Percentiles rank a stretch among this genome's conserved stretches.
These are phyloP conservation scores for Caenorhabditis parvicauda DNA, from an alignment of 2,888 invertebrate species.

Conservation along the genomic window DNA sequence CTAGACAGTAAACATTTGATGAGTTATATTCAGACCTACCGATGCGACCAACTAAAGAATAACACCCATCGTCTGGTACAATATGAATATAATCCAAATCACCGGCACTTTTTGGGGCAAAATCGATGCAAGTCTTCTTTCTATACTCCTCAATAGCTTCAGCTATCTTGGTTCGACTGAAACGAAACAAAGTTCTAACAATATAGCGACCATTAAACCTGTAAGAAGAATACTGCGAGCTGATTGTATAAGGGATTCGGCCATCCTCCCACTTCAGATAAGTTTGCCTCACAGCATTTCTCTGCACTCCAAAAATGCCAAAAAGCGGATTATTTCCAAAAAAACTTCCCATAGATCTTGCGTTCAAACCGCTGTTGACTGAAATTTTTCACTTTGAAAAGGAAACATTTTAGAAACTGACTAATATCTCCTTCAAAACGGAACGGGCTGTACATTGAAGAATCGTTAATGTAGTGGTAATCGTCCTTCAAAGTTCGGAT, in stretches of 20 bases:
- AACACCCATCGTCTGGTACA: conserved; percentile 62
- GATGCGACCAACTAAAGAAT: conserved; percentile 58
- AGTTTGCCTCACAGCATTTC: conserved; percentile 57
- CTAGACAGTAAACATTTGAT: conserved; percentile 33
- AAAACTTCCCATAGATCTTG: conserved; percentile 43
- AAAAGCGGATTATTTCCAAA: conserved; percentile 39
- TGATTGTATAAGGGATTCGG: conserved; percentile 60
- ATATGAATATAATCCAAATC: conserved; percentile 61
- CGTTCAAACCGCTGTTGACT: conserved; percentile 50
- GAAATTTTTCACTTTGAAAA: conserved; percentile 8
- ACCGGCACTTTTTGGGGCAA: conserved; percentile 53
- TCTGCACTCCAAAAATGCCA: conserved; percentile 46
- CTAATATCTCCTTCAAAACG: conserved; percentile 60
- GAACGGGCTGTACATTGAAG: conserved; percentile 57
- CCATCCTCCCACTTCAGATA: conserved; percentile 58
- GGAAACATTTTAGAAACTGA: conserved; percentile 15
- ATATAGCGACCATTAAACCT: conserved; percentile 21
- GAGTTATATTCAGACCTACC: conserved; percentile 29
- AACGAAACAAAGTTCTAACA: neutral
- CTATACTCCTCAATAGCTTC: conserved; percentile 58
- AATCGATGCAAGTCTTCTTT: conserved; percentile 56
- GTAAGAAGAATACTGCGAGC: conserved; percentile 53
- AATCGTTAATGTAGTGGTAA: conserved; percentile 42
- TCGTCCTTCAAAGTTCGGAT: conserved; percentile 22
- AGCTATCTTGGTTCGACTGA: conserved; percentile 55